Evolutionary conservation across 2,888 invertebrate genomes (phyloP), one percentile per base, ranked within the genome.

Genomic region (Pollenia amentaria): DNA sequence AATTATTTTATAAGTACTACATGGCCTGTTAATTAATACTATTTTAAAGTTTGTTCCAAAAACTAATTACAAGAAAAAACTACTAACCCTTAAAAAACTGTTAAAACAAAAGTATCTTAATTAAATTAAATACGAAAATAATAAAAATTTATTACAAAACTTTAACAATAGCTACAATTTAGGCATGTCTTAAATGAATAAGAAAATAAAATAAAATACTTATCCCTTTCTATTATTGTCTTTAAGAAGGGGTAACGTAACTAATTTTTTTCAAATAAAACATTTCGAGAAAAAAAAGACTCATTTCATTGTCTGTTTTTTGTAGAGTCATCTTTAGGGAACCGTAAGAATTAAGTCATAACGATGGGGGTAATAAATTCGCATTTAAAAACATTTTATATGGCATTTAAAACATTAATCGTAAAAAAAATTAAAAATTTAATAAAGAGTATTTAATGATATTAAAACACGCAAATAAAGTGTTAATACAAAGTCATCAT

Each of bases 321-420:
- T 60, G 80, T 57, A 57, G 44, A 85, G 80, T 85, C 85, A 85
- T 85, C 76, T 77, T 81, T 21, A 53, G 64, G 55, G 48, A 69
- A 83, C 55, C 29, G 1, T 10, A 42, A 64, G 40, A 60, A 78
- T 84, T 51, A 75, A 79, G 73, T 62, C 60, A n/a, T 55, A 67
- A 75, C 40, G 70, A 84, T 84, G 87, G 60, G 82, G 85, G 87
- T 85, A 87, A 87, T 85, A 88, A 85, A 88, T 88, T 88, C 85
- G 83, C 85, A 88, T 88, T 83, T 83, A 85, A 88, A 84, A 82
- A 79, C 21, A 76, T 79, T 80, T 85, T 80, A 70, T 84, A 77
- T 77, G 83, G 57, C 72, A 83, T 67, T 88, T 83, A 38, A 76
- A 83, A 78, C 3, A 70, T 42, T 69, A 48, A 21, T 78, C 14